phyloP scores from a whole-genome alignment of 2,888 invertebrate species.

The Polietes domitor region DNA sequence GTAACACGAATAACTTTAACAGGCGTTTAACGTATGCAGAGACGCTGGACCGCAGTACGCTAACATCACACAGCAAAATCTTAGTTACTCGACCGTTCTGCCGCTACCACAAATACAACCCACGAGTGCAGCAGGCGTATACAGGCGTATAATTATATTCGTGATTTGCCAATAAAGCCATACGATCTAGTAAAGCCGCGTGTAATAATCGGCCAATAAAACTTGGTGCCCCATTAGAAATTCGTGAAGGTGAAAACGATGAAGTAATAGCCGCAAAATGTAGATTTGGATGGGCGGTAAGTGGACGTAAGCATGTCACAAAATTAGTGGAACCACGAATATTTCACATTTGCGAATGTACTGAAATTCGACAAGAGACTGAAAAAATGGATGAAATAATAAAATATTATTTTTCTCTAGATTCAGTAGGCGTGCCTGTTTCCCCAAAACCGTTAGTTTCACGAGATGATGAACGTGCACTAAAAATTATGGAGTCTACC shows the following conservation, averaged over 20 bases:
- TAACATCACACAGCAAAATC: no score
- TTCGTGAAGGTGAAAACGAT: not conserved
- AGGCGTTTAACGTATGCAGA: no score
- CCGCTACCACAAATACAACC: not conserved
- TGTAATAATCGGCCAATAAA: conserved; percentile 29
- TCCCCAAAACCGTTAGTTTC: not conserved
- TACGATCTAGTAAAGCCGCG: no score
- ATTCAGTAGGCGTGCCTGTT: not conserved
- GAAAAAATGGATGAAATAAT: not conserved
- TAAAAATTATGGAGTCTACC: not conserved
- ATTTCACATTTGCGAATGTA: not conserved
- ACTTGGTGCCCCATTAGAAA: not conserved
- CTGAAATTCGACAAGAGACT: not conserved
- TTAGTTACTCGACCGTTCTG: no score
- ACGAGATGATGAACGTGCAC: not conserved
- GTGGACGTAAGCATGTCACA: not conserved
- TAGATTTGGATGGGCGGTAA: not conserved
- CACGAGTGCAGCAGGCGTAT: not conserved
- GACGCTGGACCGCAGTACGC: no score
- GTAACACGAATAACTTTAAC: no score
- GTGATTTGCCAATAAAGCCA: no score
- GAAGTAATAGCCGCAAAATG: not conserved
- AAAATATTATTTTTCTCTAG: not conserved
- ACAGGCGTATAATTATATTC: no score
- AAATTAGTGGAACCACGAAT: not conserved